Evolutionary conservation across 1,140 invertebrate species (phyloP).

Genomic region (Mizuhopecten yessoensis): DNA sequence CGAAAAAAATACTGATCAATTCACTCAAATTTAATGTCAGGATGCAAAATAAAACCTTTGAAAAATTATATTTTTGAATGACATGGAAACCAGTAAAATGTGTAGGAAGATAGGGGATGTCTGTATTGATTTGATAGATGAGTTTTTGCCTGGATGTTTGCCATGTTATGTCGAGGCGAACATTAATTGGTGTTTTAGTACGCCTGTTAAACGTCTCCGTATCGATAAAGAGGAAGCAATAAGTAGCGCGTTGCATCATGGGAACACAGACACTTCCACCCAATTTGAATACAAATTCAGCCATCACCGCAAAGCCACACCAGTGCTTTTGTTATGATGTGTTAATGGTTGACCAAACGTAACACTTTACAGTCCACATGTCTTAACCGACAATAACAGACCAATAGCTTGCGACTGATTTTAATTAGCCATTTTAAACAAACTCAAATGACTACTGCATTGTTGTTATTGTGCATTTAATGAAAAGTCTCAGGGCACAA

Average conservation of each 20-base stretch:
- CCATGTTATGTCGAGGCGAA: slow-evolving; percentile 20
- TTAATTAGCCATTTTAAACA: no score
- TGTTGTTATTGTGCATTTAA: no score
- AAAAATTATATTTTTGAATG: slow-evolving; percentile 26
- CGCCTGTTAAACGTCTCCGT: not conserved
- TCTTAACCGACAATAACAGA: no score
- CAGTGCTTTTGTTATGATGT: not conserved
- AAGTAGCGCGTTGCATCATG: slow-evolving; percentile 16
- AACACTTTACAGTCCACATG: not conserved
- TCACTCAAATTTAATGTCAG: slow-evolving; percentile 38
- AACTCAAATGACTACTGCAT: no score
- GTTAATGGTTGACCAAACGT: not conserved
- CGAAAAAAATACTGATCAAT: slow-evolving; percentile 33
- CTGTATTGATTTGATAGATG: slow-evolving; percentile 27
- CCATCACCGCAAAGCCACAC: not conserved
- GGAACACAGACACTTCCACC: not conserved
- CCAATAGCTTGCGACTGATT: no score
- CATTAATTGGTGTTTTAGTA: slow-evolving; percentile 18
- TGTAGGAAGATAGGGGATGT: not conserved
- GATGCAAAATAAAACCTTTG: slow-evolving; percentile 34
- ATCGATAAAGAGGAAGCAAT: slow-evolving; percentile 16
- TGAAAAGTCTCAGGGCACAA: no score
- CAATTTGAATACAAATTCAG: slow-evolving; percentile 5
- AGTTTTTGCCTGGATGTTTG: not conserved
- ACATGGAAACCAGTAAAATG: not conserved